phyloP scores from a whole-genome alignment of 2,113 vertebrate genomes.

The Gopherus evgoodei region DNA sequence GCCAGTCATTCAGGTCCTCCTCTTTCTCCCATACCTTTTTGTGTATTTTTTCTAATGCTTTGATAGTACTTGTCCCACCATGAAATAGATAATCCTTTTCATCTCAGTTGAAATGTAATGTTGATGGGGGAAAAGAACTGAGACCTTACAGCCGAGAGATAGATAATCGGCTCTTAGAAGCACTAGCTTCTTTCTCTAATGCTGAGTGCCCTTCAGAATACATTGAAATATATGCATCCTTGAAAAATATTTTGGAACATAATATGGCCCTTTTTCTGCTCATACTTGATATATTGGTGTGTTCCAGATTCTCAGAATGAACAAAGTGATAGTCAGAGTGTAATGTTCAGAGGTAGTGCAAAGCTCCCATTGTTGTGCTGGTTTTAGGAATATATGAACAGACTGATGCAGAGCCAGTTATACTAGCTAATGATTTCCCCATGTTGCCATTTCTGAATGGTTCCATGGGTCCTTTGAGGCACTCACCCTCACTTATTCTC shows the following conservation, averaged over 20 bases:
- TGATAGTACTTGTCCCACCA: neutral
- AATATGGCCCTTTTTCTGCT: neutral
- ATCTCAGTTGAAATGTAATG: conserved; percentile 7
- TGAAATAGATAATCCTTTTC: neutral
- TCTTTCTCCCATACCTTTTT: neutral
- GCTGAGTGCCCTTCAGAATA: neutral
- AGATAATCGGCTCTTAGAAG: neutral
- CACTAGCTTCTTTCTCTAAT: neutral
- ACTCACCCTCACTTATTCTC: neutral
- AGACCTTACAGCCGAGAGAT: neutral
- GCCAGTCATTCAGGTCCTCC: neutral
- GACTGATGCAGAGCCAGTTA: neutral
- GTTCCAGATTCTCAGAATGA: neutral
- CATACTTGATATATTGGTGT: neutral
- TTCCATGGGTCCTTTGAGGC: neutral
- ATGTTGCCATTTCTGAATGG: neutral
- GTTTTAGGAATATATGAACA: neutral
- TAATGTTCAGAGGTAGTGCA: neutral
- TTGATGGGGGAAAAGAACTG: conserved; percentile 3
- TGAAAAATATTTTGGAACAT: neutral
- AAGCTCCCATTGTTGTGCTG: neutral
- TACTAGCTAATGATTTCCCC: neutral
- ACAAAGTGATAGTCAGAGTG: neutral
- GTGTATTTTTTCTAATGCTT: neutral
- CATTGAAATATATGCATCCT: neutral